Percentiles rank a stretch among this genome's conserved stretches.
These are phyloP conservation scores for Ramphastos sulfuratus DNA, from an alignment of 2,113 vertebrate genomes.

Conservation along the genomic window DNA sequence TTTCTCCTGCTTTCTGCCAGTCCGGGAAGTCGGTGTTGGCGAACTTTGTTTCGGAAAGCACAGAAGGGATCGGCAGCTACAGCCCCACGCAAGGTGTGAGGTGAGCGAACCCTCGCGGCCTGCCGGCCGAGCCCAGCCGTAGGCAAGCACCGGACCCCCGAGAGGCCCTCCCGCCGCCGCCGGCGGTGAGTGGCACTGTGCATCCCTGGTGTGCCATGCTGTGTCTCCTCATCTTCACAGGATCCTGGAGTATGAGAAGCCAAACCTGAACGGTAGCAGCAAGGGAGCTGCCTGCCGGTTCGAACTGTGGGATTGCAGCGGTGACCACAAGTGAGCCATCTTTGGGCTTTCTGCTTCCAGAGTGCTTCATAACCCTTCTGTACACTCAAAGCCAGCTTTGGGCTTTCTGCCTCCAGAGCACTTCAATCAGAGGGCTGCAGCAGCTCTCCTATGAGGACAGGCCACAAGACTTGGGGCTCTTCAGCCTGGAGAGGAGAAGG, in stretches of 20 bases:
- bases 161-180: too few species aligned
- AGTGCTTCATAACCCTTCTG: background rate
- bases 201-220: too few species aligned
- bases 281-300: slow-evolving; percentile 83
- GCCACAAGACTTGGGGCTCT: too few species aligned
- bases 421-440: too few species aligned
- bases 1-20: slow-evolving; percentile 64
- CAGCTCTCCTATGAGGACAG: too few species aligned
- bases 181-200: too few species aligned
- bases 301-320: slow-evolving; percentile 96
- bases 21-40: slow-evolving; percentile 90
- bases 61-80: slow-evolving; percentile 84
- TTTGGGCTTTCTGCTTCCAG: background rate
- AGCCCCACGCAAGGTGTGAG: slow-evolving; percentile 92
- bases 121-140: background rate
- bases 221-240: slow-evolving; percentile 62
- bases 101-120: slow-evolving; percentile 39
- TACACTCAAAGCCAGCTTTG: background rate
- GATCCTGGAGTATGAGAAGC: slow-evolving; percentile 93
- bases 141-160: background rate
- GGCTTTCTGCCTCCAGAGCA: too few species aligned
- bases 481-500: too few species aligned
- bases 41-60: slow-evolving; percentile 90
- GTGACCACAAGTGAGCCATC: slow-evolving; percentile 86
- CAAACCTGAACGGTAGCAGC: slow-evolving; percentile 69